Base-by-base conservation (phyloP, 2,797 vertebrate genomes). In the Florisuga fusca region DNA sequence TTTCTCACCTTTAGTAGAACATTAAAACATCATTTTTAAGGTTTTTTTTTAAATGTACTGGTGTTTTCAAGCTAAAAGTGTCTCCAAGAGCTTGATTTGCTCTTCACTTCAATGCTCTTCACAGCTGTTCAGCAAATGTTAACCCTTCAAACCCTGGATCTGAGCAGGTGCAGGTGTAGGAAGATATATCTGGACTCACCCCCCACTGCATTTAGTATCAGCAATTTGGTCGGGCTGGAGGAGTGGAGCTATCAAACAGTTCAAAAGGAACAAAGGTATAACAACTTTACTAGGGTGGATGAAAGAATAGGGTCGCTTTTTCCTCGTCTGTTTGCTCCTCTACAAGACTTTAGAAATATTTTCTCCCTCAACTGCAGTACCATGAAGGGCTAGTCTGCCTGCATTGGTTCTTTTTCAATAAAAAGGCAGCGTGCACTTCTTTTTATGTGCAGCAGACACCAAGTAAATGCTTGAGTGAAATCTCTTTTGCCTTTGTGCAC, bases 401-500 rank as follows among this genome's bases (percentile, higher is more conserved):
- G 71, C 75, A 15, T 9, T 57, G 33, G 26, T 27, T 87, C 45
- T 83, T 73, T 83, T 74, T 63, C 64, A 75, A 25, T 43, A 71
- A 90, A 84, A 84, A 83, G 67, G 72, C 85, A 93, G 77, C 8
- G 8, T 34, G 43, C 18, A 38, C 29, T 50, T n/a, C 29, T 90
- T 90, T 94, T 78, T 68, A 21, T 91, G 77, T 93, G 63, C 92
- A 92, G 75, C 45, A 63, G 43, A 62, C 25, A 73, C 66, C 82
- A 87, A 89, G 27, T 72, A 94, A 97, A 94, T 73, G 91, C 84
- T 79, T 87, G 38, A 71, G n/a, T 83, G 82, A 97, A 96, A 92
- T 93, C 58, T 94, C 82, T 83, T 94, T 92, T 96, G 89, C 93
- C 86, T 97, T 90, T 97, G 84, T 94, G 81, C 78, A 84, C 43